A percentile compares a stretch with the other conserved stretches of the same genome.
Evolutionary conservation across 2,797 vertebrate species (phyloP).

Genomic region (Pantherophis alleghaniensis): DNA sequence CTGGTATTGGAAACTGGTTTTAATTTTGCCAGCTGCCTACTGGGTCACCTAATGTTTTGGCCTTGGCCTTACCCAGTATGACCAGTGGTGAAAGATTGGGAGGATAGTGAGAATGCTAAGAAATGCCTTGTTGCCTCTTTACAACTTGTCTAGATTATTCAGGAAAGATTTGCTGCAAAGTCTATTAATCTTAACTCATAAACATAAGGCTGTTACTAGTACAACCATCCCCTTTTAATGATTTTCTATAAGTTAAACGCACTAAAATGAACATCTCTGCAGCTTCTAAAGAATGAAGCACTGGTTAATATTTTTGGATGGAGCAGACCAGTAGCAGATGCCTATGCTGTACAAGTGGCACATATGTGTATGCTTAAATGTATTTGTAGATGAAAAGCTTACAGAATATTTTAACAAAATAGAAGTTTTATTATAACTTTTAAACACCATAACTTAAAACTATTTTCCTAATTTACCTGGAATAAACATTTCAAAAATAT

Average conservation of each 20-base stretch:
- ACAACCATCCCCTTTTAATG: not conserved
- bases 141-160: not conserved
- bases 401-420: not conserved
- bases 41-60: not conserved
- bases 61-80: not conserved
- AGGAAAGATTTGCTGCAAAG: not conserved
- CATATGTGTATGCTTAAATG: not conserved
- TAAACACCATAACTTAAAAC: not conserved
- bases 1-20: not conserved
- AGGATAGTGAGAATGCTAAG: not conserved
- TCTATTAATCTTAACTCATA: not conserved
- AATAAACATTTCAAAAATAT: not conserved
- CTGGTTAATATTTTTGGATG: not conserved
- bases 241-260: not conserved
- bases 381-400: not conserved
- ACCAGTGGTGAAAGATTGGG: not conserved
- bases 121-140: not conserved
- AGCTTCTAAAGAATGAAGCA: not conserved
- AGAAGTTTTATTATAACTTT: not conserved
- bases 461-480: not conserved
- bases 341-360: not conserved
- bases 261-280: not conserved
- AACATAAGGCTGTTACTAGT: not conserved
- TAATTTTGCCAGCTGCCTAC: not conserved
- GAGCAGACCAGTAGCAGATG: not conserved